phyloP scores from a whole-genome alignment of 2,797 vertebrate species.

The Remorina albescens region DNA sequence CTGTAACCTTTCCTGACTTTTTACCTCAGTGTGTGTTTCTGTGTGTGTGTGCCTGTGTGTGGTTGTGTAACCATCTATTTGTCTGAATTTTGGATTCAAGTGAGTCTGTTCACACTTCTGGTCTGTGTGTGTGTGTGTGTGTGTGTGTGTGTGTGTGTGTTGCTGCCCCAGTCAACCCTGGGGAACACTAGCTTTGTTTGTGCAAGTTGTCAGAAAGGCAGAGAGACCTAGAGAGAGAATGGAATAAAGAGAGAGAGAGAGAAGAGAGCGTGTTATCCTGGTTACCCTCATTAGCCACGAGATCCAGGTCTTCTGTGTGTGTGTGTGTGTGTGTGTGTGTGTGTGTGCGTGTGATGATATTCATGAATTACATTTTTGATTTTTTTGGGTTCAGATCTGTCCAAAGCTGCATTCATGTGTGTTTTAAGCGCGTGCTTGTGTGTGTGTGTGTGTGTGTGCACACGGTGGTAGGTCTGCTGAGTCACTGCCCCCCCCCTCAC shows the following conservation, averaged over 20 bases:
- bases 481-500: constrained; percentile 62
- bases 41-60: constrained; percentile 28
- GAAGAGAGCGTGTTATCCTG: constrained; percentile 7
- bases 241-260: constrained; percentile 4
- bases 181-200: constrained; percentile 57
- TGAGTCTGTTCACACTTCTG: constrained; percentile 15
- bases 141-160: constrained; percentile 30
- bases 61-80: constrained; percentile 30
- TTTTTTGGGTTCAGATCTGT: constrained; percentile 35
- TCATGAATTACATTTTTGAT: constrained; percentile 12
- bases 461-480: constrained; percentile 54
- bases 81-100: constrained; percentile 26
- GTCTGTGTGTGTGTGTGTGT: constrained; percentile 3
- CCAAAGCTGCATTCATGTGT: constrained; percentile 26
- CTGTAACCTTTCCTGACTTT: constrained; percentile 18
- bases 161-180: constrained; percentile 29
- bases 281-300: constrained; percentile 48
- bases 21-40: neutral
- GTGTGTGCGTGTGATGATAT: constrained; percentile 39
- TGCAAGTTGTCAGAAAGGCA: constrained; percentile 3
- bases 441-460: constrained; percentile 16
- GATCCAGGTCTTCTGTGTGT: constrained; percentile 1
- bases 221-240: constrained; percentile 20
- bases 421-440: constrained; percentile 2
- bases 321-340: neutral